A percentile compares a stretch with the other conserved stretches of the same genome.
Evolutionary conservation across 1,140 invertebrate genomes (phyloP).

Genomic region (Anadara kagoshimensis): DNA sequence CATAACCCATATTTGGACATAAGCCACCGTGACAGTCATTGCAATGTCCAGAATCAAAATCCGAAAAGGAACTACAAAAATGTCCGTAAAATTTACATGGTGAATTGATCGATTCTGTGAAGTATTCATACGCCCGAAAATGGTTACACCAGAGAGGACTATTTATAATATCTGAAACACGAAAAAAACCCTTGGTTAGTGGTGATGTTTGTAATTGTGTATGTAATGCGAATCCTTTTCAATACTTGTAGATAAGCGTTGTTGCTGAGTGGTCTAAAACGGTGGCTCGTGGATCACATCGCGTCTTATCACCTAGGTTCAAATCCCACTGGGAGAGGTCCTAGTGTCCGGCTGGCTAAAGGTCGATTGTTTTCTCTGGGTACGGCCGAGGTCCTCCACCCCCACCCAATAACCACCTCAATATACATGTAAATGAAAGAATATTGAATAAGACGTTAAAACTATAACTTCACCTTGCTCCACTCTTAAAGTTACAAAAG

Average conservation of each 20-base stretch:
- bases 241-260: neutral
- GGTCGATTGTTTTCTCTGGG: too few species aligned
- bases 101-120: conserved; percentile 87
- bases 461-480: neutral
- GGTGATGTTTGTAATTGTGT: neutral
- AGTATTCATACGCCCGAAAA: conserved; percentile 87
- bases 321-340: too few species aligned
- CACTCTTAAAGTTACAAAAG: too few species aligned
- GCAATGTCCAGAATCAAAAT: conserved; percentile 84
- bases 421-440: too few species aligned
- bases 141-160: conserved; percentile 86
- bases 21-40: conserved; percentile 82
- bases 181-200: neutral
- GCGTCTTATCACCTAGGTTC: neutral
- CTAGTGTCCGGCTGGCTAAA: too few species aligned
- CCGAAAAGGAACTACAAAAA: conserved; percentile 76
- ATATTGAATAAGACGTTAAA: too few species aligned
- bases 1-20: conserved; percentile 91
- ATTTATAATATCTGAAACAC: conserved; percentile 43
- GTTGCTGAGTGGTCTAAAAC: neutral
- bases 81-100: conserved; percentile 84
- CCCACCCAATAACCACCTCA: too few species aligned
- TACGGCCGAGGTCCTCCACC: too few species aligned
- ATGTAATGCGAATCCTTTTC: neutral
- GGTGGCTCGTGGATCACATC: neutral